Percentiles rank a stretch among this genome's conserved stretches.
These are phyloP conservation scores for Cryptotermes secundus DNA, from an alignment of 1,140 invertebrate species.

Conservation along the genomic window DNA sequence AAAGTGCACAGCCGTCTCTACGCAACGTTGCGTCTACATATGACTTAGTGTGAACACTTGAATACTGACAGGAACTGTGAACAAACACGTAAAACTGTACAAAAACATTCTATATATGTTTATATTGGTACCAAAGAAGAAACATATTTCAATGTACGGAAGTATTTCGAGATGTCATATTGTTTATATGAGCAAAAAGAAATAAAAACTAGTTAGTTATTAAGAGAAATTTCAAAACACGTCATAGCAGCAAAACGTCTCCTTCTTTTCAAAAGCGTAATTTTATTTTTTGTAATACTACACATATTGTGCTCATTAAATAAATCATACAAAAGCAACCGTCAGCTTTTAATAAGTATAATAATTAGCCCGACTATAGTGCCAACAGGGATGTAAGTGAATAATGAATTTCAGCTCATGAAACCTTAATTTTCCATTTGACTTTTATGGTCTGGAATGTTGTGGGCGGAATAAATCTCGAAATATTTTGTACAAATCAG, in stretches of 20 bases:
- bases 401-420: not conserved
- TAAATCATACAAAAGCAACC: not conserved
- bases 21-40: not conserved
- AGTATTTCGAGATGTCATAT: not conserved
- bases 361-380: not conserved
- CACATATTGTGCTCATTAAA: not conserved
- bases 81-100: not conserved
- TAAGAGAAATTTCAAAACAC: too few relatives aligned
- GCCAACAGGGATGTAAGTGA: not conserved
- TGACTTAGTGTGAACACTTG: not conserved
- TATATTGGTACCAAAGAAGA: slow-evolving; percentile 9
- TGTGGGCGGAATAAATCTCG: not conserved
- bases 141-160: not conserved
- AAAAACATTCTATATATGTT: not conserved
- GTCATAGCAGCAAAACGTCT: too few relatives aligned
- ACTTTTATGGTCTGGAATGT: not conserved
- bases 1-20: not conserved
- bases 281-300: not conserved
- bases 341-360: not conserved
- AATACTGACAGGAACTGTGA: not conserved
- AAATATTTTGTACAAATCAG: slow-evolving; percentile 12
- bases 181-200: not conserved
- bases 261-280: not conserved
- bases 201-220: not conserved
- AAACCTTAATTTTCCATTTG: not conserved